Evolutionary conservation across 2,113 vertebrate species (phyloP).

Genomic region (Meles meles): DNA sequence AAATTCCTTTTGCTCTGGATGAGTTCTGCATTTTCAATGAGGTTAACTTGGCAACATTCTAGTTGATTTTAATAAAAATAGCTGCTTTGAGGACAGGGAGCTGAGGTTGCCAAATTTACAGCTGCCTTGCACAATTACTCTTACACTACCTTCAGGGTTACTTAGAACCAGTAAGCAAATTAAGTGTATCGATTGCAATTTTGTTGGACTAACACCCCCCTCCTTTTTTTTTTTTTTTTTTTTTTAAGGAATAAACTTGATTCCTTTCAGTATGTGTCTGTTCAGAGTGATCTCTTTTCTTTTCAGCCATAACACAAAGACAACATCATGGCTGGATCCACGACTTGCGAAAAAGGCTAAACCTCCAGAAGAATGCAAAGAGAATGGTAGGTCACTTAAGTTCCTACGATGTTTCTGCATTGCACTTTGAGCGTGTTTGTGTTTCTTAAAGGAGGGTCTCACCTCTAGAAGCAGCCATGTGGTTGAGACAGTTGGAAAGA

Average conservation of each 20-base stretch:
- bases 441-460: constrained; percentile 70
- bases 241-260: constrained; percentile 86
- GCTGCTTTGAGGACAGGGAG: constrained; percentile 88
- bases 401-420: constrained; percentile 75
- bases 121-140: constrained; percentile 87
- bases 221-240: constrained; percentile 76
- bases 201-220: constrained; percentile 84
- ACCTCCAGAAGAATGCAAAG: constrained; percentile 98
- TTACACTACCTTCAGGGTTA: constrained; percentile 88
- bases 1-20: constrained; percentile 89
- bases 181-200: constrained; percentile 95
- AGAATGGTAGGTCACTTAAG: constrained; percentile 94
- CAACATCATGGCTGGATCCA: constrained; percentile 99
- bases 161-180: constrained; percentile 95
- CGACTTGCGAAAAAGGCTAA: constrained; percentile 99
- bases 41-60: constrained; percentile 87
- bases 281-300: constrained; percentile 89
- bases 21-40: constrained; percentile 88
- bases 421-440: constrained; percentile 68
- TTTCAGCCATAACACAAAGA: constrained; percentile 99
- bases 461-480: constrained; percentile 58
- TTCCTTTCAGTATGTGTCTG: constrained; percentile 86
- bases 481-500: constrained; percentile 60
- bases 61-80: constrained; percentile 92
- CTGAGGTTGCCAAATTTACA: constrained; percentile 90